phyloP scores from a whole-genome alignment of 1,140 invertebrate species.

The honey bee (Apis mellifera) region DNA sequence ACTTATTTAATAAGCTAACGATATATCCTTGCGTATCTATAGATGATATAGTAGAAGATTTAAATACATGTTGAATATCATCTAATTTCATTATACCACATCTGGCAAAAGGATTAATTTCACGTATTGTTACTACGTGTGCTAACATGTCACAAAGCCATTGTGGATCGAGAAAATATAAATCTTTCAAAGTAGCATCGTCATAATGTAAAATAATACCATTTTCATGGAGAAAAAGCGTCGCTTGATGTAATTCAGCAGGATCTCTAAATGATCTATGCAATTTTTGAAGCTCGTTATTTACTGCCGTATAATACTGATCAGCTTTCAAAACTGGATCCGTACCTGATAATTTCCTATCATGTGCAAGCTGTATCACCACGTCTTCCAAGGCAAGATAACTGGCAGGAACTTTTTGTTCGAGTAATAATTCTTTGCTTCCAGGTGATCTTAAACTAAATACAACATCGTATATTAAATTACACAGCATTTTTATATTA shows the following conservation, averaged over 20 bases:
- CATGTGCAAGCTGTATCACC: conserved; percentile 89
- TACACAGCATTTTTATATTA: conserved; percentile 95
- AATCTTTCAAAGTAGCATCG: conserved; percentile 96
- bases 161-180: conserved; percentile 98
- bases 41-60: conserved; percentile 84
- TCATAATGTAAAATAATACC: conserved; percentile 99
- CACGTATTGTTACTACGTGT: conserved; percentile 96
- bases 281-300: conserved; percentile 86
- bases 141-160: conserved; percentile 99
- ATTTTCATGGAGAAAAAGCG: conserved; percentile 98
- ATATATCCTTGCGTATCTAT: conserved; percentile 90
- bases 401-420: conserved; percentile 97
- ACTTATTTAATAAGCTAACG: conserved; percentile 95
- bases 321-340: conserved; percentile 96
- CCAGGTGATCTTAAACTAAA: conserved; percentile 95
- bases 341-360: conserved; percentile 84
- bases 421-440: conserved; percentile 94
- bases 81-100: conserved; percentile 97
- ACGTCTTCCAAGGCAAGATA: conserved; percentile 97
- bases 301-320: conserved; percentile 89
- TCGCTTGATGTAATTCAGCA: conserved; percentile 96
- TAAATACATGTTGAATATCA: conserved; percentile 96
- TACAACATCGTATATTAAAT: conserved; percentile 96
- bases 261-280: conserved; percentile 91
- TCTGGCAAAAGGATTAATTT: conserved; percentile 97